Evolutionary conservation across 2,888 invertebrate genomes (phyloP).

Genomic region (Podabrus alpinus): DNA sequence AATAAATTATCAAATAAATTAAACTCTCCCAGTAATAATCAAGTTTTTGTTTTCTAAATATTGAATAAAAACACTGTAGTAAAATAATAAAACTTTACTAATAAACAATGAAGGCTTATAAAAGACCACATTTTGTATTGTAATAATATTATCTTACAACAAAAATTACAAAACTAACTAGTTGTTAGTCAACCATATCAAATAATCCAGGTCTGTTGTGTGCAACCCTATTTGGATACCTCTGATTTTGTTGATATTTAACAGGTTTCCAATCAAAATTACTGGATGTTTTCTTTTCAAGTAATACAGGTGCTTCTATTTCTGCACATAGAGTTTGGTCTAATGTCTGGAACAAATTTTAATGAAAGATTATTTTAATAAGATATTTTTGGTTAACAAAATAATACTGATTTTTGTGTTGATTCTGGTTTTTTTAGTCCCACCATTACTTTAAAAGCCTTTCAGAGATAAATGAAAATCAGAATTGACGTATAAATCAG

Average conservation of each 20-base stretch:
- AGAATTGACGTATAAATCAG: too few relatives aligned
- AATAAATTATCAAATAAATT: too few relatives aligned
- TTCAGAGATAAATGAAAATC: too few relatives aligned
- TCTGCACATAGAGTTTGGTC: constrained; percentile 53
- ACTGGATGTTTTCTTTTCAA: not conserved
- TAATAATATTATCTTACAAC: not conserved
- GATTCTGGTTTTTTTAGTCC: too few relatives aligned
- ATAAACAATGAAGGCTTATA: too few relatives aligned
- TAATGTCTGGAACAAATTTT: constrained; percentile 45
- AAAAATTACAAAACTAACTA: not conserved
- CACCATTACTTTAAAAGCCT: too few relatives aligned
- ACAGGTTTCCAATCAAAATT: not conserved
- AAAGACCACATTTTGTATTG: too few relatives aligned
- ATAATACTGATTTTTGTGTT: not conserved
- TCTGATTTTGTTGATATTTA: not conserved
- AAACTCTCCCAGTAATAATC: too few relatives aligned
- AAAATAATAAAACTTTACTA: too few relatives aligned
- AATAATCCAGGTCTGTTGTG: not conserved
- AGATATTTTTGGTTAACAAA: not conserved
- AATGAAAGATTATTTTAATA: not conserved
- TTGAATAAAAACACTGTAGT: too few relatives aligned
- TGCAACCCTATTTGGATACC: not conserved
- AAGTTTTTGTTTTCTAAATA: too few relatives aligned
- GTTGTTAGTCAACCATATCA: not conserved
- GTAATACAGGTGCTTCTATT: constrained; percentile 34